A percentile compares a stretch with the other conserved stretches of the same genome.
Conservation (phyloP, 2,888 invertebrate genomes). For the Nudaria mundana region DNA sequence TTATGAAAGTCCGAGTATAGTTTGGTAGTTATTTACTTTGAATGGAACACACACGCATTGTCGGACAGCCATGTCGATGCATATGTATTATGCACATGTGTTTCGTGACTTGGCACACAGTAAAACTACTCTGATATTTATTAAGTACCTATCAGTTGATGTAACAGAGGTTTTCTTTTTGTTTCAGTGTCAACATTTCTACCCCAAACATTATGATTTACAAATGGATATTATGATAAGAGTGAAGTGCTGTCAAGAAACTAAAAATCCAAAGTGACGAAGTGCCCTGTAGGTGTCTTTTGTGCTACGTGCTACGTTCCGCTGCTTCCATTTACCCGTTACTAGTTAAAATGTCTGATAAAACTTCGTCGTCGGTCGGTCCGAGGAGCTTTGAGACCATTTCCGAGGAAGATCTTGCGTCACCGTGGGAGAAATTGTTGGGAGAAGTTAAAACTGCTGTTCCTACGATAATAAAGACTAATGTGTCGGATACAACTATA, state of each 20-base stretch:
- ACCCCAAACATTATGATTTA: conserved; percentile 81
- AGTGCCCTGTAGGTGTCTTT: conserved; percentile 76
- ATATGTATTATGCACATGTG: conserved; percentile 1
- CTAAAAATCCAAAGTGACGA: conserved; percentile 81
- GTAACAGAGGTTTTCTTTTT: conserved; percentile 45
- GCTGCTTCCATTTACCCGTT: conserved; percentile 43
- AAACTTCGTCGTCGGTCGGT: conserved; percentile 73
- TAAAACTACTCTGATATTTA: not conserved
- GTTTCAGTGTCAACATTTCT: conserved; percentile 81
- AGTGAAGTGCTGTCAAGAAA: conserved; percentile 81
- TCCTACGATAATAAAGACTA: conserved; percentile 73
- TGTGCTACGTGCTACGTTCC: conserved; percentile 74
- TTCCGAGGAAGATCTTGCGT: conserved; percentile 72
- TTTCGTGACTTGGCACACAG: conserved; percentile 3
- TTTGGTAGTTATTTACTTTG: conserved; percentile 10
- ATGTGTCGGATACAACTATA: conserved; percentile 68
- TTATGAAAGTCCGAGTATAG: conserved; percentile 28
- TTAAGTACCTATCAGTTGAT: no score
- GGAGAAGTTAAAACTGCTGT: conserved; percentile 68
- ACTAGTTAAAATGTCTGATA: conserved; percentile 70
- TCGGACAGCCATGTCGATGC: conserved; percentile 4
- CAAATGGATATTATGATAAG: conserved; percentile 82
- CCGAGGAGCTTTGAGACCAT: conserved; percentile 78
- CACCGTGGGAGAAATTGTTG: conserved; percentile 76
- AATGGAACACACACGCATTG: conserved; percentile 8